Conservation (phyloP, 1,140 invertebrate species). For the Heliconius congener region DNA sequence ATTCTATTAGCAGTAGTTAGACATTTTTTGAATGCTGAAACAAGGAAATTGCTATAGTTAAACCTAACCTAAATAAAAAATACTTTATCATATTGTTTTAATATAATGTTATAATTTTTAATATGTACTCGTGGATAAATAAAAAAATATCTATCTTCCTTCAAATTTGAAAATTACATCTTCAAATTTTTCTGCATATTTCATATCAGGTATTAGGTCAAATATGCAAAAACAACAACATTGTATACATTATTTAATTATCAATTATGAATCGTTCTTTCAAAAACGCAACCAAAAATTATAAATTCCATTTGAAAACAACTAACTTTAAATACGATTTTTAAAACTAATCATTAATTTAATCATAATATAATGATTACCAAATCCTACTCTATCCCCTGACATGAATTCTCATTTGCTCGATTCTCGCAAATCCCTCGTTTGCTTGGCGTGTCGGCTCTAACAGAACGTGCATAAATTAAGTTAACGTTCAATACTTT, state of each 20-base stretch:
- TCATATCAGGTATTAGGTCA: no score
- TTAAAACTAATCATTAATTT: not conserved
- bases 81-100: no score
- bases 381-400: constrained; percentile 31
- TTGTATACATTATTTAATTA: no score
- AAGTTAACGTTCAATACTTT: constrained; percentile 78
- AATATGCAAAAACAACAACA: no score
- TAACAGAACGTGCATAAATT: constrained; percentile 77
- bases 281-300: not conserved
- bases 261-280: no score
- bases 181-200: no score
- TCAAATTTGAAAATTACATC: no score
- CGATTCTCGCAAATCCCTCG: constrained; percentile 55
- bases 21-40: not conserved
- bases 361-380: not conserved
- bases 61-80: no score
- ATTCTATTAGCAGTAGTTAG: not conserved
- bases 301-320: not conserved
- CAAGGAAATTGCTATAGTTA: no score
- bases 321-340: not conserved
- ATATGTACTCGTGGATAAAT: no score
- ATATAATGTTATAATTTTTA: no score
- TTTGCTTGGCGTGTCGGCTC: constrained; percentile 51
- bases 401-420: constrained; percentile 59
- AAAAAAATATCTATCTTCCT: no score